A percentile compares a stretch with the other conserved stretches of the same genome.
Evolutionary conservation across 2,888 invertebrate species (phyloP).

Genomic region (Catocala nupta): DNA sequence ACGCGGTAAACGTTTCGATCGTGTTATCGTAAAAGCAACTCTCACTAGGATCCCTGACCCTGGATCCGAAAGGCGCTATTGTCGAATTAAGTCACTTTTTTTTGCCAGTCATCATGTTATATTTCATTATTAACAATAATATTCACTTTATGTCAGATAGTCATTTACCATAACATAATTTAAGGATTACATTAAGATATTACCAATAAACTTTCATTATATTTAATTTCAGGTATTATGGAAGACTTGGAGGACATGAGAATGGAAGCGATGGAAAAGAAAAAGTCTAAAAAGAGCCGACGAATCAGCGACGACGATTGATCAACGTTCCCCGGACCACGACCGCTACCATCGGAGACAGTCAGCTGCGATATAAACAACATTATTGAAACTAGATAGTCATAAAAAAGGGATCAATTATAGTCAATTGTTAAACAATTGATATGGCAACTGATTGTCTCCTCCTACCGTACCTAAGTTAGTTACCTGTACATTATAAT

Average conservation of each 20-base stretch:
- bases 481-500: conserved; percentile 47
- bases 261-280: conserved; percentile 93
- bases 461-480: conserved; percentile 20
- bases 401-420: conserved; percentile 38
- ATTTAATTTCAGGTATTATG: conserved; percentile 89
- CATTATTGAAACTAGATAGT: conserved; percentile 22
- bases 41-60: too few relatives aligned
- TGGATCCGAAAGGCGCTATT: too few relatives aligned
- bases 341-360: conserved; percentile 26
- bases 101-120: too few relatives aligned
- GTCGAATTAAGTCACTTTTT: too few relatives aligned
- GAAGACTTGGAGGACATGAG: conserved; percentile 98
- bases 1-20: too few relatives aligned
- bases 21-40: too few relatives aligned
- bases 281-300: conserved; percentile 88
- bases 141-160: too few relatives aligned
- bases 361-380: conserved; percentile 31
- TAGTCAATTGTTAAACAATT: conserved; percentile 31
- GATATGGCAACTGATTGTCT: conserved; percentile 35
- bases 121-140: too few relatives aligned
- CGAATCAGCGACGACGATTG: conserved; percentile 70
- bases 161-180: too few relatives aligned
- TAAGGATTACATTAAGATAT: neutral
- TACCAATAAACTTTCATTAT: too few relatives aligned
- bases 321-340: conserved; percentile 22